Conservation (phyloP, 2,797 vertebrate species). For the Micropoecilia bifurca region DNA sequence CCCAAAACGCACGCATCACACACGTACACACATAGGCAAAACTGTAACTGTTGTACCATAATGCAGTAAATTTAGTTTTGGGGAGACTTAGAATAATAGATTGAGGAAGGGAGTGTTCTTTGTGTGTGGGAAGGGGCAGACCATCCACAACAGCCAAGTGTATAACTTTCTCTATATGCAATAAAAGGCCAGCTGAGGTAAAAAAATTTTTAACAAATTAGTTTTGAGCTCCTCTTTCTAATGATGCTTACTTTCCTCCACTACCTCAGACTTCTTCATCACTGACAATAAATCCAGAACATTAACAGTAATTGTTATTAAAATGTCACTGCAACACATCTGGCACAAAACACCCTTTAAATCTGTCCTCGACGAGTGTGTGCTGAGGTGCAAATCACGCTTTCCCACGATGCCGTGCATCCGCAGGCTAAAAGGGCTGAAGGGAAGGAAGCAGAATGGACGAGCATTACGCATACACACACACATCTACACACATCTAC, state of each 20-base stretch:
- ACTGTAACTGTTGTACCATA: constrained; percentile 28
- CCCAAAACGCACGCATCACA: constrained; percentile 41
- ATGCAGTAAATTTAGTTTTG: constrained; percentile 35
- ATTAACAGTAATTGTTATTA: constrained; percentile 28
- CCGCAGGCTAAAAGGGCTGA: constrained; percentile 47
- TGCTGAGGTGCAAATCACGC: constrained; percentile 61
- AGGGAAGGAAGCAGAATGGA: constrained; percentile 77
- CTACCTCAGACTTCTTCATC: constrained; percentile 12
- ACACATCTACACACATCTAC: too few relatives aligned
- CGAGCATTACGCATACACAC: constrained; percentile 23
- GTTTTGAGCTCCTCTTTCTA: background rate
- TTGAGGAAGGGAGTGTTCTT: constrained; percentile 30
- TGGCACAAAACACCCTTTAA: constrained; percentile 61
- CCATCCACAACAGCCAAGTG: constrained; percentile 22
- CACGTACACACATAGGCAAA: constrained; percentile 36
- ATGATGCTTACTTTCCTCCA: background rate
- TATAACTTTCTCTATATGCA: background rate
- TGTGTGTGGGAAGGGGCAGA: constrained; percentile 4
- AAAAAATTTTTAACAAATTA: constrained; percentile 6
- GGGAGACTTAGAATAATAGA: constrained; percentile 8
- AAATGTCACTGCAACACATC: constrained; percentile 47
- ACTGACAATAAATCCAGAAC: constrained; percentile 34
- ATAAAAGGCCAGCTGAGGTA: constrained; percentile 9
- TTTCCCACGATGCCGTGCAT: constrained; percentile 82
- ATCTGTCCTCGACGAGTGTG: constrained; percentile 51